phyloP scores from a whole-genome alignment of 37 sponge, comb jelly and placozoan species.

The Ianthella basta region DNA sequence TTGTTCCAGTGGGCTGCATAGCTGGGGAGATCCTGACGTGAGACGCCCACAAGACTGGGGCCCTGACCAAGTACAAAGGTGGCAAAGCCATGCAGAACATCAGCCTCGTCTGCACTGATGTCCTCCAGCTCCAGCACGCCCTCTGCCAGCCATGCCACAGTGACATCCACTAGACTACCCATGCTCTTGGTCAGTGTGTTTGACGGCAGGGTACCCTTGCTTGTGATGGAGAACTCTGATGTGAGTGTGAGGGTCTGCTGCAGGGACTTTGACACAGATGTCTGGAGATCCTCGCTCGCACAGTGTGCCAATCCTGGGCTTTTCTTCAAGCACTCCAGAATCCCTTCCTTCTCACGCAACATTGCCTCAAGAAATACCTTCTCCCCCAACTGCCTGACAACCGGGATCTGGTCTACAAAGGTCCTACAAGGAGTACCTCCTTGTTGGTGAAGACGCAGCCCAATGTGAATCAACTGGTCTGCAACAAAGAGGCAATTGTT shows the following conservation, averaged over 20 bases:
- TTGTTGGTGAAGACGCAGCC: neutral
- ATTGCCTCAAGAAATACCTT: slow-evolving; percentile 68
- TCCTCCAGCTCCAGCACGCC: slow-evolving; percentile 73
- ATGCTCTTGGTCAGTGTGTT: slow-evolving; percentile 44
- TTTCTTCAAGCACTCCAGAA: slow-evolving; percentile 41
- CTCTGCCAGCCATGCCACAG: slow-evolving; percentile 44
- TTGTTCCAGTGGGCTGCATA: slow-evolving; percentile 50
- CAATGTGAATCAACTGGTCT: slow-evolving; percentile 71
- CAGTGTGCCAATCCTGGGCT: neutral
- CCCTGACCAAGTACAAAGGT: slow-evolving; percentile 5
- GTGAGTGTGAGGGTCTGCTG: neutral
- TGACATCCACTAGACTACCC: slow-evolving; percentile 53
- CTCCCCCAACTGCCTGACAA: slow-evolving; percentile 73
- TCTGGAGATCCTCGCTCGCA: neutral
- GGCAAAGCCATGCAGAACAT: slow-evolving; percentile 43
- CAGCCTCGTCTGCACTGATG: slow-evolving; percentile 66
- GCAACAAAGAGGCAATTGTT: slow-evolving; percentile 90
- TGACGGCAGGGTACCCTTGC: slow-evolving; percentile 42
- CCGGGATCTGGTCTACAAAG: slow-evolving; percentile 80
- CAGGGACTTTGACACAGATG: neutral
- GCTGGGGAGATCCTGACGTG: neutral
- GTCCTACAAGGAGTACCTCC: slow-evolving; percentile 21
- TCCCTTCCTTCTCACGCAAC: slow-evolving; percentile 55
- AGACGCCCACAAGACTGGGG: neutral
- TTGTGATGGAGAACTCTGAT: neutral